Evolutionary conservation across 2,797 vertebrate species (phyloP).

Genomic region (Alcedo quadribrachys): DNA sequence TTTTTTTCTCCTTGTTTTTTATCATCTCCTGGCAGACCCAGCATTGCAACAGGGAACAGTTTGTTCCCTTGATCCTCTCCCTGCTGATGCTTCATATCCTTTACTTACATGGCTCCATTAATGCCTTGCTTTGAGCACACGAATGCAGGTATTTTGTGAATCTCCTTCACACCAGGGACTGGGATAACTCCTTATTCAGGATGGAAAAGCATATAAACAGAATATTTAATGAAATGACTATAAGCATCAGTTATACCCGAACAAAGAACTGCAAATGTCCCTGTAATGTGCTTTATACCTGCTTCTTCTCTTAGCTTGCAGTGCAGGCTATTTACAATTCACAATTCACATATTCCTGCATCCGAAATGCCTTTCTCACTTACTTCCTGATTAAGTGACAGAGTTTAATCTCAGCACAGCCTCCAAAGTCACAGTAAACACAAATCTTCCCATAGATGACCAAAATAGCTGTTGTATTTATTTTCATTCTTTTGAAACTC

Average conservation of each 20-base stretch:
- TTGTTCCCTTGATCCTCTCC: conserved; percentile 42
- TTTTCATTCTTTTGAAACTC: conserved; percentile 49
- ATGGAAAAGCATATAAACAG: conserved; percentile 50
- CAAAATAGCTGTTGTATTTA: conserved; percentile 41
- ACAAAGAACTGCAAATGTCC: conserved; percentile 49
- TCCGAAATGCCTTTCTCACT: conserved; percentile 38
- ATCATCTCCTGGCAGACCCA: conserved; percentile 27
- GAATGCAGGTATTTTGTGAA: conserved; percentile 27
- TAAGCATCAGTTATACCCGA: conserved; percentile 39
- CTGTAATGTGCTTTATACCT: conserved; percentile 46
- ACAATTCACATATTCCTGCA: conserved; percentile 20
- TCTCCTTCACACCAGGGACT: conserved; percentile 23
- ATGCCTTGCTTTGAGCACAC: conserved; percentile 10
- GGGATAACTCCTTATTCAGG: conserved; percentile 17
- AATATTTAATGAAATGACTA: conserved; percentile 52
- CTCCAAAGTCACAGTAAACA: conserved; percentile 15
- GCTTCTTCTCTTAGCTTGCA: conserved; percentile 16
- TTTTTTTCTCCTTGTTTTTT: not conserved
- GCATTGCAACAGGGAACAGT: conserved; percentile 3
- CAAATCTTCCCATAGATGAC: conserved; percentile 56
- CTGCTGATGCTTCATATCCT: not conserved
- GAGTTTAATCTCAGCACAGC: conserved; percentile 21
- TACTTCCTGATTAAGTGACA: conserved; percentile 59
- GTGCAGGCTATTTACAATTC: conserved; percentile 58
- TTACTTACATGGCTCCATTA: not conserved